Evolutionary conservation across 2,113 vertebrate species (phyloP), one percentile per base, ranked within the genome.

Genomic region (Anas platyrhynchos): DNA sequence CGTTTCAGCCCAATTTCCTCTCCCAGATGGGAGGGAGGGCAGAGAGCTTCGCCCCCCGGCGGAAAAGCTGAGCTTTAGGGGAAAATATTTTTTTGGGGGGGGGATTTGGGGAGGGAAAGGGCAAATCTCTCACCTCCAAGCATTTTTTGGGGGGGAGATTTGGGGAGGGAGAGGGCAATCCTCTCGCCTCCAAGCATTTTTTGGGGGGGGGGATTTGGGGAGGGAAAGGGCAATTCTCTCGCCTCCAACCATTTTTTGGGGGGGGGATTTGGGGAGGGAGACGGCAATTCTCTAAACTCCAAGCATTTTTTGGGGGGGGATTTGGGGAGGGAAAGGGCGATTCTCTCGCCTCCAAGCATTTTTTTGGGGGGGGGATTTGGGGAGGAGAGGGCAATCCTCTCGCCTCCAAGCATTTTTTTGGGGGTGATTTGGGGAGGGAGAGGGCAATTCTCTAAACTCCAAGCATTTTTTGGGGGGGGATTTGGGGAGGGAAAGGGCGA

Each of bases 311-410:
- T 9, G 18, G 46, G 22, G 61, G 9, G 1, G 36, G 3, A 0
- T 12, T 46, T 10, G 3, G 55, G 34, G 44, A 29, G 17, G 22
- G 7, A 9, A 22, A 9, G 6, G 20, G n/a, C 3, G 16, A 9
- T 11, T 6, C 5, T 23, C 48, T 22, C 5, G 10, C 11, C 5
- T 21, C 48, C 48, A 22, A 21, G 48, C 10, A 5, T 50, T 50
- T 50, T 46, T 9, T 12, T 12, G n/a, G 22, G 61, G 9, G n/a
- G n/a, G 1, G 36, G 3, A 0, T 12, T 46, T 10, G 3, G 55
- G 34, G 44, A 29, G 18, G 6, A 9, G 26, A 9, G 6, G 20
- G n/a, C 3, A 20, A 9, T 11, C 4, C 11, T 12, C 48, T 22
- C 22, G 5, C 23, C 3, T 22, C 48, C 22, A 23, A 22, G 48